These are phyloP conservation scores for Callithrix jacchus DNA, from an alignment of 2,113 vertebrate species.

Conservation along the genomic window DNA sequence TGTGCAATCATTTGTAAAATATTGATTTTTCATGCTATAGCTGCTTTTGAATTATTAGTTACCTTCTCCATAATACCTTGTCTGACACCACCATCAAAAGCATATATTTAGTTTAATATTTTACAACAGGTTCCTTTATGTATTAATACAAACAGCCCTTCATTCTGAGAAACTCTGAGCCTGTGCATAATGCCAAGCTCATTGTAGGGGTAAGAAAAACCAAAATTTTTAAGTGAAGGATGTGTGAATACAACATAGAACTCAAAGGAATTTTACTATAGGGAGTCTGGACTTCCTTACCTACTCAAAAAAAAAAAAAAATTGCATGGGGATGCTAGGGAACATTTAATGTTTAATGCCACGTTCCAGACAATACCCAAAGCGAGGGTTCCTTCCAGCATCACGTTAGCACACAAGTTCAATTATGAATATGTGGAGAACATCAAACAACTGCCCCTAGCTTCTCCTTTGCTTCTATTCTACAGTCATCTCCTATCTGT, in stretches of 20 bases:
- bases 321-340: background rate
- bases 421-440: background rate
- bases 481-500: background rate
- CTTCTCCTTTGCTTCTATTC: background rate
- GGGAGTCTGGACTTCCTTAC: slow-evolving; percentile 16
- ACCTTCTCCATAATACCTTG: background rate
- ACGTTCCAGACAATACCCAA: background rate
- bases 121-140: background rate
- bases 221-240: background rate
- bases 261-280: background rate
- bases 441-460: background rate
- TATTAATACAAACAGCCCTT: background rate
- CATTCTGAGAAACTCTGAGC: background rate
- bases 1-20: background rate
- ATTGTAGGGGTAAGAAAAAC: background rate
- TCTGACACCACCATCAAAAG: background rate
- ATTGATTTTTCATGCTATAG: background rate
- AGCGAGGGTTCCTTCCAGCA: background rate
- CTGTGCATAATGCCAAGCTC: background rate
- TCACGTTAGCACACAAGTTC: background rate
- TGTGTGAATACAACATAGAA: background rate
- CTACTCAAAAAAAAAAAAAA: slow-evolving; percentile 25
- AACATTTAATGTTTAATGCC: background rate
- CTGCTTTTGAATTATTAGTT: background rate
- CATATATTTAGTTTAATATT: background rate